Evolutionary conservation across 1,140 invertebrate species (phyloP).

Genomic region (Zaprionus nigranus): DNA sequence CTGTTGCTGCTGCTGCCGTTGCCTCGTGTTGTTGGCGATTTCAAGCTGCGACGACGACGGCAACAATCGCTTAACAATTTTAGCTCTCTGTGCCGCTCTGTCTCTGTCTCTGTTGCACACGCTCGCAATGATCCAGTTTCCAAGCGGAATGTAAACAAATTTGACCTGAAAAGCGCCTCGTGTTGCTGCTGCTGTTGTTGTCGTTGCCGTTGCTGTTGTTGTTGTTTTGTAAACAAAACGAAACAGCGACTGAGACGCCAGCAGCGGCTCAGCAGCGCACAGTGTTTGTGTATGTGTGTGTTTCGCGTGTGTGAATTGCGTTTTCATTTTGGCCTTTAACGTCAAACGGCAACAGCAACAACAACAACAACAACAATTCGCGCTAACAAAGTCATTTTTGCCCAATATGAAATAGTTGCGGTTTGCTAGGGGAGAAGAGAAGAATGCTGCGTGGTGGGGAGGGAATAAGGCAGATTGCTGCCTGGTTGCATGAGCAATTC

Average conservation of each 20-base stretch:
- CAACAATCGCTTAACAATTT: slow-evolving; percentile 61
- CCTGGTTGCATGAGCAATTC: slow-evolving; percentile 48
- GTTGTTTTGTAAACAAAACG: slow-evolving; percentile 80
- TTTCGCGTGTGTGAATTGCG: slow-evolving; percentile 55
- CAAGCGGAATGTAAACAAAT: slow-evolving; percentile 82
- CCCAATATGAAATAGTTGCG: slow-evolving; percentile 62
- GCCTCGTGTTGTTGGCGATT: slow-evolving; percentile 53
- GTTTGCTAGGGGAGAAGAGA: slow-evolving; percentile 6
- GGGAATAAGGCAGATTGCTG: slow-evolving; percentile 7
- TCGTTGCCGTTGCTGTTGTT: slow-evolving; percentile 28
- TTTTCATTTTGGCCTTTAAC: slow-evolving; percentile 64
- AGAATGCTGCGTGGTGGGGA: background rate
- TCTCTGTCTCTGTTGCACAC: slow-evolving; percentile 55
- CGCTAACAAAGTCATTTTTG: slow-evolving; percentile 68
- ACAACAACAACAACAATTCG: slow-evolving; percentile 43
- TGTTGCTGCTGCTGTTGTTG: slow-evolving; percentile 12
- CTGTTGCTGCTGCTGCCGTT: background rate
- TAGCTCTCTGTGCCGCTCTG: background rate
- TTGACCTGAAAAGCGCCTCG: slow-evolving; percentile 77
- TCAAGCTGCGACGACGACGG: slow-evolving; percentile 56
- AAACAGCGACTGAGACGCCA: slow-evolving; percentile 42
- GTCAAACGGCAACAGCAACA: slow-evolving; percentile 39
- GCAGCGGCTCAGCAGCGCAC: slow-evolving; percentile 50
- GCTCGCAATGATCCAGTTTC: slow-evolving; percentile 80
- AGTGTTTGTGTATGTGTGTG: slow-evolving; percentile 17